phyloP scores from a whole-genome alignment of 1,140 invertebrate species.

The Drosophila kurseongensis region DNA sequence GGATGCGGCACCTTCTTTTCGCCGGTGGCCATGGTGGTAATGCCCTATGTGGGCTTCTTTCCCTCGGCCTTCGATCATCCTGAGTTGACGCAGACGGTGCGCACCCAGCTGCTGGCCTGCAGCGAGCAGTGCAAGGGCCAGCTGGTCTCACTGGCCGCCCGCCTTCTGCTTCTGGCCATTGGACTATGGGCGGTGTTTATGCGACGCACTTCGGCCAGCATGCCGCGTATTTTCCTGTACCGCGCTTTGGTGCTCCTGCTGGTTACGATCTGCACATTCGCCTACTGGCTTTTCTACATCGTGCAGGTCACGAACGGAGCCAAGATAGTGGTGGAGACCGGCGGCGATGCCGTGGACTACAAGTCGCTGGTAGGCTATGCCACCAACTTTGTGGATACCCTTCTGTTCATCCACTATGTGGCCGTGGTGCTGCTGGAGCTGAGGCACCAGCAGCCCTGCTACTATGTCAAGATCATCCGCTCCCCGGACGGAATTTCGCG shows the following conservation, averaged over 20 bases:
- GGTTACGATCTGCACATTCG: conserved; percentile 96
- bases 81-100: conserved; percentile 86
- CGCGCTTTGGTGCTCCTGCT: conserved; percentile 94
- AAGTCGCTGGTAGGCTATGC: conserved; percentile 95
- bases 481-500: conserved; percentile 96
- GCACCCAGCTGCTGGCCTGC: conserved; percentile 88
- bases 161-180: conserved; percentile 94
- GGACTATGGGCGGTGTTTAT: conserved; percentile 96
- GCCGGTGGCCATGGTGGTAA: conserved; percentile 96
- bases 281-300: conserved; percentile 99
- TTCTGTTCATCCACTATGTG: conserved; percentile 97
- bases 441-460: conserved; percentile 94
- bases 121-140: conserved; percentile 93
- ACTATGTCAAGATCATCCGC: conserved; percentile 95
- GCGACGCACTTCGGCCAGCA: conserved; percentile 91
- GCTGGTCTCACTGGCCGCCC: conserved; percentile 95
- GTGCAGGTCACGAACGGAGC: conserved; percentile 94
- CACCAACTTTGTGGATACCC: conserved; percentile 94
- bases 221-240: conserved; percentile 97
- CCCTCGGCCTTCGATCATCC: conserved; percentile 86
- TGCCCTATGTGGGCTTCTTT: conserved; percentile 95
- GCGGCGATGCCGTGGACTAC: conserved; percentile 92
- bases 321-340: conserved; percentile 89
- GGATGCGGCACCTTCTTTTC: conserved; percentile 94
- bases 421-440: conserved; percentile 97